A percentile compares a stretch with the other conserved stretches of the same genome.
phyloP scores from a whole-genome alignment of 2,797 vertebrate species.

The Phoxinus dragarum region DNA sequence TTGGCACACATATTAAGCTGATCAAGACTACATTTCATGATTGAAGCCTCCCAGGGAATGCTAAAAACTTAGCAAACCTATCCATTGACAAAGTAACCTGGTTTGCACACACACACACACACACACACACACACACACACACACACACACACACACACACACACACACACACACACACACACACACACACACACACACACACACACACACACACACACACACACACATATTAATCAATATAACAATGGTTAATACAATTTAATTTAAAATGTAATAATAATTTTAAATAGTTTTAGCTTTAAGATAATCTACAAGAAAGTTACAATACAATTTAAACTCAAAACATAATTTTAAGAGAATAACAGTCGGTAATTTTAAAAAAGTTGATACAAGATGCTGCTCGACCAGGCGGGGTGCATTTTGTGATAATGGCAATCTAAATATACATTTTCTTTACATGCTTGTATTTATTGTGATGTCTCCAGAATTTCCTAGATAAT shows the following conservation, averaged over 20 bases:
- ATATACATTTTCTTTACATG: not conserved
- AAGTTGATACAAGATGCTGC: not conserved
- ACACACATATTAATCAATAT: not conserved
- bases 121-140: too few relatives aligned
- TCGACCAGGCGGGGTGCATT: not conserved
- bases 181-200: too few relatives aligned
- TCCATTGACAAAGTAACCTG: not conserved
- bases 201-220: too few relatives aligned
- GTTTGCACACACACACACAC: too few relatives aligned
- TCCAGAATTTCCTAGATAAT: not conserved
- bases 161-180: too few relatives aligned
- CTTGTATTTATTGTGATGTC: not conserved
- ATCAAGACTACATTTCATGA: not conserved
- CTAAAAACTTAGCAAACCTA: not conserved
- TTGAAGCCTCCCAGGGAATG: not conserved
- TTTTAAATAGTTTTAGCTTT: not conserved
- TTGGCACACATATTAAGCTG: not conserved
- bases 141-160: too few relatives aligned
- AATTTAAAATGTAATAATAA: not conserved
- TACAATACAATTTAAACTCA: not conserved
- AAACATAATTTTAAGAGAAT: not conserved
- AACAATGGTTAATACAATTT: not conserved
- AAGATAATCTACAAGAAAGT: not conserved
- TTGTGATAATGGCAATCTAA: not conserved
- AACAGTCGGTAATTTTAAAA: not conserved